Base-by-base conservation (phyloP, 2,888 invertebrate species). In the Brachyopa scutellaris region DNA sequence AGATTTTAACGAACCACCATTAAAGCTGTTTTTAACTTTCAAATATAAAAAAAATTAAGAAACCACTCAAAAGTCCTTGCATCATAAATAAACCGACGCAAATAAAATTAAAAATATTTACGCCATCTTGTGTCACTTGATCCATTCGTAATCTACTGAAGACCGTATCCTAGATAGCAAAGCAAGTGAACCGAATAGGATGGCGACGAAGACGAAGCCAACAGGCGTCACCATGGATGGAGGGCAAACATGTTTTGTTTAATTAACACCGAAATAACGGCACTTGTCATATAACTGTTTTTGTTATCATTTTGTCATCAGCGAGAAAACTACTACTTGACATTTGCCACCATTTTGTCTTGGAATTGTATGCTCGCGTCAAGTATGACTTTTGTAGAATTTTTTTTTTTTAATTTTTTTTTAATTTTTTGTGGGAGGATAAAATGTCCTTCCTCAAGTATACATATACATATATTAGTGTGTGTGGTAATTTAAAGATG, bases 251-350 rank as follows among this genome's bases (percentile, higher is more conserved):
- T n/a, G n/a, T n/a, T n/a, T n/a, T n/a, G n/a, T 72, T 72, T 72
- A 72, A 62, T 72, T 62, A 72, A 72, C 61, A 62, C 72, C 72
- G 6, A 61, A 62, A 62, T 72, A 72, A 53, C 61, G 72, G 62
- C 33, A 53, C 40, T 36, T 36, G 6, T 51, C 8, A n/a, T 47
- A 19, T 3, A 6, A 15, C 13, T 6, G 26, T 26, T 6, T 26
- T 26, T 26, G 26, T 26, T 26, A 6, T 26, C 4, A 3, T 26
- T 5, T 26, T 26, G 26, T 26, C 26, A 26, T 5, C 26, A 26
- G 26, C 3, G 4, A 26, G 26, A 26, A n/a, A 26, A 49, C 45
- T 19, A 23, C 42, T 38, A 51, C 61, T 72, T 72, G 51, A 62
- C 72, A 72, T 72, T 53, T 59, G 49, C 38, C 15, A 15, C 49